These are phyloP conservation scores for Typhlichthys subterraneus DNA, from an alignment of 2,797 vertebrate genomes.

Conservation along the genomic window DNA sequence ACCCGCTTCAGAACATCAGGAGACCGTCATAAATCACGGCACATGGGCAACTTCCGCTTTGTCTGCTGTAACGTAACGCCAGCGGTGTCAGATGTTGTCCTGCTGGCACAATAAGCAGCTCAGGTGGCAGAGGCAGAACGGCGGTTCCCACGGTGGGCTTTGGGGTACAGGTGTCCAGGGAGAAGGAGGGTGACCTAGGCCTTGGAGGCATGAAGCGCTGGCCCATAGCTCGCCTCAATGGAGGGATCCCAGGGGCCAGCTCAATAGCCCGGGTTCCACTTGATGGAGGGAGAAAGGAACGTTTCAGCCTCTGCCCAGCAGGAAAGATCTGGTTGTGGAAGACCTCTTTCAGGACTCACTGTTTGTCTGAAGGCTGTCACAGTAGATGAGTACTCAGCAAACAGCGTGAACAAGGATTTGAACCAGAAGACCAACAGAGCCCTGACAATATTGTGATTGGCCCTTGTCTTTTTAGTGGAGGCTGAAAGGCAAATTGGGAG, in stretches of 20 bases:
- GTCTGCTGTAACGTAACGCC: constrained; percentile 26
- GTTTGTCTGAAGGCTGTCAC: constrained; percentile 98
- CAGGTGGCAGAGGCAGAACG: constrained; percentile 61
- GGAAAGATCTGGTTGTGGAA: constrained; percentile 95
- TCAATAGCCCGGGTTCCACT: constrained; percentile 94
- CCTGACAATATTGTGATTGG: constrained; percentile 91
- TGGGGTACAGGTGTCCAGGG: constrained; percentile 81
- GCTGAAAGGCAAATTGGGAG: constrained; percentile 85
- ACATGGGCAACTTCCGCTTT: constrained; percentile 40
- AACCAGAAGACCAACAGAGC: constrained; percentile 96
- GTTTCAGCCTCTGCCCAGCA: constrained; percentile 92
- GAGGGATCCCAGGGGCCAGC: constrained; percentile 90
- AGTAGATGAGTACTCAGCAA: constrained; percentile 98
- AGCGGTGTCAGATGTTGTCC: constrained; percentile 59
- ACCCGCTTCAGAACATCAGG: constrained; percentile 25
- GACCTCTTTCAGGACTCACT: constrained; percentile 93
- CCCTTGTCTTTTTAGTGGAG: constrained; percentile 83
- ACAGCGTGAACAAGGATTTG: constrained; percentile 99
- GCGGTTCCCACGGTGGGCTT: constrained; percentile 78
- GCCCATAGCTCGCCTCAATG: constrained; percentile 91
- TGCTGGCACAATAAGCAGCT: constrained; percentile 64
- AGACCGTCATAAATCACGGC: constrained; percentile 39
- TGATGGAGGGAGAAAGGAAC: constrained; percentile 94
- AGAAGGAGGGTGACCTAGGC: constrained; percentile 78
- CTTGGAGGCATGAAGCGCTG: constrained; percentile 76